Base-by-base conservation (phyloP, 1,140 invertebrate species). In the Patella vulgata region DNA sequence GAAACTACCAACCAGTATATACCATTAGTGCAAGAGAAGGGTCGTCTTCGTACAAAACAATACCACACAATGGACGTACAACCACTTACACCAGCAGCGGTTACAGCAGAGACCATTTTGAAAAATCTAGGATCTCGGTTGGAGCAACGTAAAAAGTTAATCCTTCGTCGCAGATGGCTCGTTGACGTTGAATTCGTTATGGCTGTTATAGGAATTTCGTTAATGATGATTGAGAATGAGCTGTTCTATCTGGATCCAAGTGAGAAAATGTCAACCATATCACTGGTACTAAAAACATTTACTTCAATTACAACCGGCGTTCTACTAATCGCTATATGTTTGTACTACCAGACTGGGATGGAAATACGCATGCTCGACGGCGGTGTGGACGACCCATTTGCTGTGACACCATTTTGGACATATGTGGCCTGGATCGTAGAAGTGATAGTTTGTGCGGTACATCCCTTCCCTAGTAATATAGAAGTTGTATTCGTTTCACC, bases 401-500 rank as follows among this genome's bases (percentile, higher is more conserved):
- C 56, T 2, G 66, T 70, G 21, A 66, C 70, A 19, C 43, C 59
- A 0, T 56, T 56, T 4, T 73, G 63, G 28, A 63, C 53, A 11
- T 68, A 59, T 60, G 53, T 62, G 30, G 56, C 43, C 11, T 33
- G 71, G 23, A 23, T 55, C 19, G 23, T 81, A 5, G 82, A 84
- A 63, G 53, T 83, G 19, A 52, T 79, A 6, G 62, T 83, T 5
- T 84, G 81, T 56, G 62, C 67, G 44, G 68, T 84, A 47, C 82
- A 84, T 63, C 81, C 82, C 3, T 69, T 83, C 14, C 83, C 83
- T 30, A 80, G 80, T 1, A 52, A 69, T 62, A 42, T 81, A 2
- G 23, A 69, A 14, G 51, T 80, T 3, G 79, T 74, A 47, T 54
- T 62, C 33, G 59, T 79, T 17, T 78, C 80, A 65, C 77, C 79